phyloP scores from a whole-genome alignment of 2,113 vertebrate species.

The Calcarius ornatus region DNA sequence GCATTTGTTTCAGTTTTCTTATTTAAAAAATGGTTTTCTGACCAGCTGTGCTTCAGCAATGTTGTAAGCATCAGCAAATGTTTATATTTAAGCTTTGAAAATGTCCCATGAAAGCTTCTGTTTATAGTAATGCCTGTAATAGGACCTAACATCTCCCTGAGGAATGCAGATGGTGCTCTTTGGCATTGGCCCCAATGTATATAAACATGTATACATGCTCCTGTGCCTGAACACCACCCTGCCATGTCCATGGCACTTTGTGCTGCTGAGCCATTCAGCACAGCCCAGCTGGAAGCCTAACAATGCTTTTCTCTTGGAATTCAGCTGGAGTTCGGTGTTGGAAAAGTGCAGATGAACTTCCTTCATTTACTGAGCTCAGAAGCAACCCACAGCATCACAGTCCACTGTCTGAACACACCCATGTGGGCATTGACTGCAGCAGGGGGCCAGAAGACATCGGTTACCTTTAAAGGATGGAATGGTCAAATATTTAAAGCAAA shows the following conservation, averaged over 20 bases:
- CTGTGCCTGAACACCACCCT: neutral
- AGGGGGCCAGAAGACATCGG: slow-evolving; percentile 38
- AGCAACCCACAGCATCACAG: slow-evolving; percentile 86
- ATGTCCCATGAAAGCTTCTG: neutral
- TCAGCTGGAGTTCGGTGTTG: slow-evolving; percentile 87
- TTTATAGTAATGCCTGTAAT: neutral
- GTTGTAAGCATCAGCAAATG: neutral
- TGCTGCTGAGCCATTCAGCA: neutral
- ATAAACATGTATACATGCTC: neutral
- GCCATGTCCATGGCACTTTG: neutral
- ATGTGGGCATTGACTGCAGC: slow-evolving; percentile 51
- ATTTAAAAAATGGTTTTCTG: slow-evolving; percentile 1
- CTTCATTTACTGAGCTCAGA: slow-evolving; percentile 94
- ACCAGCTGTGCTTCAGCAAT: neutral
- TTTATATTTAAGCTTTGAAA: slow-evolving; percentile 13
- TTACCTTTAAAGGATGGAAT: slow-evolving; percentile 91
- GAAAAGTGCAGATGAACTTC: slow-evolving; percentile 98
- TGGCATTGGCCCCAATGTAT: neutral
- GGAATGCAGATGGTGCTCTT: neutral
- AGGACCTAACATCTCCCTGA: neutral
- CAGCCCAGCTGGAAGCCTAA: neutral
- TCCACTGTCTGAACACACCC: slow-evolving; percentile 85
- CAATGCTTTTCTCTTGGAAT: neutral
- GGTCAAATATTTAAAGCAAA: slow-evolving; percentile 87
- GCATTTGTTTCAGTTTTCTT: neutral